Conservation (phyloP, 1,140 invertebrate species). For the Vanessa tameamea region DNA sequence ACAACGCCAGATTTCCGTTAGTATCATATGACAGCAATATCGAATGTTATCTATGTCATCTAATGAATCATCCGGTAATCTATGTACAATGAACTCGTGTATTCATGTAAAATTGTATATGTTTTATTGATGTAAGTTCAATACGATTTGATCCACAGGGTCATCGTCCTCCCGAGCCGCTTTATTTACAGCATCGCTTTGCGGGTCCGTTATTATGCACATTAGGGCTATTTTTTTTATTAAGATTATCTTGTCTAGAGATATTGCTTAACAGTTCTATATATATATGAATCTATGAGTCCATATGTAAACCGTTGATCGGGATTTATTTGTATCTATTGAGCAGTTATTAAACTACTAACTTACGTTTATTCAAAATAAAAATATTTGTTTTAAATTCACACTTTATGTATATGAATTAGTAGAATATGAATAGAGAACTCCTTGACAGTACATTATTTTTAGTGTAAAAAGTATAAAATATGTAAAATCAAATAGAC, state of each 20-base stretch:
- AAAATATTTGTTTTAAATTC: conserved; percentile 2
- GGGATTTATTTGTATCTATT: conserved; percentile 17
- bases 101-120: conserved; percentile 62
- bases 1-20: conserved; percentile 36
- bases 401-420: neutral
- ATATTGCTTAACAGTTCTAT: too few species aligned
- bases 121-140: conserved; percentile 58
- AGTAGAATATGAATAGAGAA: neutral
- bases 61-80: conserved; percentile 61
- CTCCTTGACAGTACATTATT: too few species aligned
- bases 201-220: conserved; percentile 62
- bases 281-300: too few species aligned
- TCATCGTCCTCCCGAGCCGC: conserved; percentile 68
- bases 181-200: conserved; percentile 72
- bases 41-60: conserved; percentile 53
- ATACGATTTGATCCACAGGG: conserved; percentile 71
- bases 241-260: too few species aligned
- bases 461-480: too few species aligned
- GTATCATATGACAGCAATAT: conserved; percentile 30
- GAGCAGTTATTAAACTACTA: conserved; percentile 3
- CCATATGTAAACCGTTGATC: neutral
- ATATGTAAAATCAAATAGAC: too few species aligned
- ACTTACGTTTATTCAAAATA: conserved; percentile 19
- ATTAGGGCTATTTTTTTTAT: conserved; percentile 24
- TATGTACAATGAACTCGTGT: conserved; percentile 67